phyloP scores from a whole-genome alignment of 2,888 invertebrate genomes.

The Drosophila helvetica region DNA sequence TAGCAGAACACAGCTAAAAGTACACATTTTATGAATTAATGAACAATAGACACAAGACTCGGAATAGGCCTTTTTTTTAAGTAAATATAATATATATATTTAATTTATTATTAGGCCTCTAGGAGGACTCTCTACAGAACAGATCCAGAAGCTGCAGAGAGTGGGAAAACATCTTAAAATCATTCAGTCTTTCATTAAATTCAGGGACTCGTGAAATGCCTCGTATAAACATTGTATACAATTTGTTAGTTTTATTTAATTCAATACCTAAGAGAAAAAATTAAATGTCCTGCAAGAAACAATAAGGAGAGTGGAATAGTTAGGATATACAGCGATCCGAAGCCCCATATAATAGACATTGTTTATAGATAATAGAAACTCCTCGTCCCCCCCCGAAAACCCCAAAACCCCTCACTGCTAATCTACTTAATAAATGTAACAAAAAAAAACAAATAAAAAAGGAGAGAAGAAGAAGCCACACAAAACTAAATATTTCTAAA shows the following conservation, averaged over 20 bases:
- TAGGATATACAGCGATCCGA: slow-evolving; percentile 26
- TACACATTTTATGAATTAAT: too few species aligned
- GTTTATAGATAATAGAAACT: slow-evolving; percentile 42
- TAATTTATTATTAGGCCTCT: too few species aligned
- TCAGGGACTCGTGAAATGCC: not conserved
- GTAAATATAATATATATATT: too few species aligned
- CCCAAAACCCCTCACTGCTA: slow-evolving; percentile 28
- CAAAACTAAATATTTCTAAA: slow-evolving; percentile 52
- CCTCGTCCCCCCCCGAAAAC: slow-evolving; percentile 5
- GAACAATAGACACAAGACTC: too few species aligned
- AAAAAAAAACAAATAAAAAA: slow-evolving; percentile 32
- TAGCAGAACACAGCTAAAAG: too few species aligned
- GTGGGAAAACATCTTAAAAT: too few species aligned
- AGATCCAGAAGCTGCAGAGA: too few species aligned
- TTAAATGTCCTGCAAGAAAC: slow-evolving; percentile 42
- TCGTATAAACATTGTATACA: slow-evolving; percentile 10
- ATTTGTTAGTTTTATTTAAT: slow-evolving; percentile 24
- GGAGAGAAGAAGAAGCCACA: slow-evolving; percentile 24
- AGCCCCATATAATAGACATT: slow-evolving; percentile 38
- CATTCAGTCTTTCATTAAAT: too few species aligned
- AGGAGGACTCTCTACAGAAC: too few species aligned
- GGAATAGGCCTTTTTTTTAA: too few species aligned
- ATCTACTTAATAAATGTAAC: slow-evolving; percentile 38
- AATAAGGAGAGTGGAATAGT: slow-evolving; percentile 29
- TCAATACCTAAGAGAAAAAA: slow-evolving; percentile 15